Conservation (phyloP, 2,888 invertebrate species). For the Dendrolimus houi region DNA sequence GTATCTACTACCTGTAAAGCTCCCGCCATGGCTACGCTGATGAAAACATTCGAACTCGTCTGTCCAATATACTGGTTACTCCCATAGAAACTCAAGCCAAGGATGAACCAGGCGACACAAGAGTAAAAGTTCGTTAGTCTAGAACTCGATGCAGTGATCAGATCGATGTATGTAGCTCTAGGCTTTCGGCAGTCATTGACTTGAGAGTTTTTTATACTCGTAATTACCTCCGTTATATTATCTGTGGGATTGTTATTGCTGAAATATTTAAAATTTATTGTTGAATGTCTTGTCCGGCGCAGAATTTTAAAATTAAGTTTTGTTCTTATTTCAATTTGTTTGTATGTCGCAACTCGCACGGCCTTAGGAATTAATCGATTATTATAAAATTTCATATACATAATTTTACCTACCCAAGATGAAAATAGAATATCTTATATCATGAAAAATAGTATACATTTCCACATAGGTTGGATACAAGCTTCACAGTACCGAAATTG, state of each 20-base stretch:
- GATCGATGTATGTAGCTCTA: constrained; percentile 73
- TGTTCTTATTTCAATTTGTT: too few relatives aligned
- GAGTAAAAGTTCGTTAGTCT: constrained; percentile 79
- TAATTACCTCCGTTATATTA: constrained; percentile 31
- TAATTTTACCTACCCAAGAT: too few relatives aligned
- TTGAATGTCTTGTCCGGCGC: too few relatives aligned
- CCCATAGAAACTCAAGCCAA: constrained; percentile 88
- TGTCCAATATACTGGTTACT: constrained; percentile 86
- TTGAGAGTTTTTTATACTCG: constrained; percentile 23
- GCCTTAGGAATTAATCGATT: too few relatives aligned
- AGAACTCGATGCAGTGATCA: constrained; percentile 77
- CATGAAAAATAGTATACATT: too few relatives aligned
- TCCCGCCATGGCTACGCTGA: constrained; percentile 81
- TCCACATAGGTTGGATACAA: too few relatives aligned
- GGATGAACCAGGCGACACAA: constrained; percentile 83
- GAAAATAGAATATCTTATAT: too few relatives aligned
- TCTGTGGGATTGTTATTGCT: constrained; percentile 1
- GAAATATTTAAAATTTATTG: too few relatives aligned
- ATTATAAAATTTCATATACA: too few relatives aligned
- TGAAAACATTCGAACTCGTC: constrained; percentile 84
- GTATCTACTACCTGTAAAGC: constrained; percentile 33
- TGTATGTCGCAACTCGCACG: too few relatives aligned
- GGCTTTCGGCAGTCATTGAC: constrained; percentile 14
- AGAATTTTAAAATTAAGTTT: too few relatives aligned
- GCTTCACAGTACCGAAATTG: too few relatives aligned